phyloP scores from a whole-genome alignment of 2,888 invertebrate species.

The Drosophila siamana region DNA sequence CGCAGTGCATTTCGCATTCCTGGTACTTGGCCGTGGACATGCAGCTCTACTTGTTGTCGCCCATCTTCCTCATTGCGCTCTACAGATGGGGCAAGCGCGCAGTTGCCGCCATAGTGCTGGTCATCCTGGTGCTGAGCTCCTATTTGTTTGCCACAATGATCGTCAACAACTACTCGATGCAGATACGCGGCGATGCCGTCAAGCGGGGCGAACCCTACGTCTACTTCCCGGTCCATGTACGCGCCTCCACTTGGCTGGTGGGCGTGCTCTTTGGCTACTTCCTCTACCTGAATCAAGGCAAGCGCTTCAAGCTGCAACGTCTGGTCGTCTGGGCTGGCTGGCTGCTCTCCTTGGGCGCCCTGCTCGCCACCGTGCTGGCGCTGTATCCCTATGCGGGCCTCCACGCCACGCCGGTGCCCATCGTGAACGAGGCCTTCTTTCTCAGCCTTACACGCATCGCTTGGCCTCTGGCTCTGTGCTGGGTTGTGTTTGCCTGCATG shows the following conservation, averaged over 20 bases:
- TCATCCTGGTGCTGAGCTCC: slow-evolving; percentile 61
- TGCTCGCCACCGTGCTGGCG: slow-evolving; percentile 59
- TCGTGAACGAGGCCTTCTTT: slow-evolving; percentile 37
- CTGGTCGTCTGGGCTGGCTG: slow-evolving; percentile 46
- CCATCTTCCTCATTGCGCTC: slow-evolving; percentile 86
- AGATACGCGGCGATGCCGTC: slow-evolving; percentile 33
- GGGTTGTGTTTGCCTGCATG: slow-evolving; percentile 82
- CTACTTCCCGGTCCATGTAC: slow-evolving; percentile 72
- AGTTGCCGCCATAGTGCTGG: slow-evolving; percentile 42
- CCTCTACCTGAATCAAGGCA: slow-evolving; percentile 57
- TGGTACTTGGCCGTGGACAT: slow-evolving; percentile 88
- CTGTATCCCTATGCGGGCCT: slow-evolving; percentile 52
- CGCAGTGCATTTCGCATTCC: slow-evolving; percentile 86
- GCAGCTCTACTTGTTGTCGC: slow-evolving; percentile 87
- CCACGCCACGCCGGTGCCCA: slow-evolving; percentile 9
- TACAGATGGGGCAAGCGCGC: slow-evolving; percentile 79
- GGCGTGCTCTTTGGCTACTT: slow-evolving; percentile 77
- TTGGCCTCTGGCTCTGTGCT: slow-evolving; percentile 80
- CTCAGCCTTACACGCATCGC: slow-evolving; percentile 69
- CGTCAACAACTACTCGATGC: slow-evolving; percentile 49
- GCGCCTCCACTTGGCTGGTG: slow-evolving; percentile 75
- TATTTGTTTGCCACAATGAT: slow-evolving; percentile 66
- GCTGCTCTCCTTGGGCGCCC: slow-evolving; percentile 30
- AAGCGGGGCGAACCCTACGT: slow-evolving; percentile 12
- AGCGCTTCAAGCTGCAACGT: slow-evolving; percentile 44